Evolutionary conservation across 2,888 invertebrate species (phyloP), one percentile per base, ranked within the genome.

Genomic region (Saturnia japonica): DNA sequence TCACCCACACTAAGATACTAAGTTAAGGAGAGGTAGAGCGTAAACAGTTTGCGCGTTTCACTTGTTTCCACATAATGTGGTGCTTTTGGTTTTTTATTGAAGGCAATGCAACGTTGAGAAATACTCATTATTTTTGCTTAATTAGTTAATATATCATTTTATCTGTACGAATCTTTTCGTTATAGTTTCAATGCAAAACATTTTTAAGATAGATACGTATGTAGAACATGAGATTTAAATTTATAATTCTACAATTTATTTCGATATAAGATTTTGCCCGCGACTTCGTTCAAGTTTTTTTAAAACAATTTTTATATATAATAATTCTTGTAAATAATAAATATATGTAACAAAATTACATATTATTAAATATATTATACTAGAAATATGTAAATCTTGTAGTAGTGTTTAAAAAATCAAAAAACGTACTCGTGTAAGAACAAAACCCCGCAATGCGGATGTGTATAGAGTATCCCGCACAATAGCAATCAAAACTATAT

Each of bases 31-130:
- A 78, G 74, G 77, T 77, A 75, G 77, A 78, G 75, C 79, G 80
- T 85, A 84, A 85, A 85, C 82, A 28, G 57, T 60, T 28, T 85
- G 77, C 79, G 76, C 76, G 80, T 81, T 85, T 80, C 81, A 79
- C 81, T 85, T 82, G 79, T 81, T 83, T 79, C 76, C 72, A 79
- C 77, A 78, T 81, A 60, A 60, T 60, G 16, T 28, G 25, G 14
- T 7, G 28, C 12, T 60, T 60, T 57, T 68, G 40, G 42, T 16
- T 60, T 66, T 6, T n/a, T 42, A 66, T 66, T 54, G n/a, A 51
- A 51, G 0, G 12, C 68, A 68, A 51, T 0, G 12, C 68, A 68
- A 34, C 16, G n/a, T 34, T 40, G 14, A 68, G 34, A 68, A 47
- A 51, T 51, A 16, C 34, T 25, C 14, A 7, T 68, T 40, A 64